A percentile compares a stretch with the other conserved stretches of the same genome.
Conservation (phyloP, 2,113 vertebrate species). For the Puffinus mauretanicus region DNA sequence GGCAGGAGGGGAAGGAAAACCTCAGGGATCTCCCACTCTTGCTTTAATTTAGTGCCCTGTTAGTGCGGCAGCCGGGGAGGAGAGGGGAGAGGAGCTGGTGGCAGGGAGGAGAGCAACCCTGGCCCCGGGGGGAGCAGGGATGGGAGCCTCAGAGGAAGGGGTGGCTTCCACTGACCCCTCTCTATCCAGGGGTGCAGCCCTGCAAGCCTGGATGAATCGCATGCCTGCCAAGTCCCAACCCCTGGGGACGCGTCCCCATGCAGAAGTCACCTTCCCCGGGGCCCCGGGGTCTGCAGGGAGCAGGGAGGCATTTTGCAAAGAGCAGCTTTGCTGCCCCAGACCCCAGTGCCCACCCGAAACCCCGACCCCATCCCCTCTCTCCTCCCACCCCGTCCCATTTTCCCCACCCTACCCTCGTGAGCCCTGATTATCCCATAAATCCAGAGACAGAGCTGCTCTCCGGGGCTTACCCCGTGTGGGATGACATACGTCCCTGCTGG, state of each 20-base stretch:
- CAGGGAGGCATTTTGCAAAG: background rate
- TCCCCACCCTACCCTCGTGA: background rate
- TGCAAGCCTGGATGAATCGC: no score
- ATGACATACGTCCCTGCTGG: background rate
- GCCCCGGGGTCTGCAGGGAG: background rate
- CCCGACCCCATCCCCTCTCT: background rate
- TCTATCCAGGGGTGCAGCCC: background rate
- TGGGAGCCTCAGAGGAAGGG: background rate
- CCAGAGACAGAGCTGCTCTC: background rate
- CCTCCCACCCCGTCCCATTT: background rate
- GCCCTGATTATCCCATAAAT: background rate
- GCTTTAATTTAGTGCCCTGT: no score
- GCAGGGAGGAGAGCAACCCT: no score
- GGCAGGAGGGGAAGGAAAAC: background rate
- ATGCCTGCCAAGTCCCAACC: accelerated
- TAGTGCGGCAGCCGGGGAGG: accelerated
- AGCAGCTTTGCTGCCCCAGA: background rate
- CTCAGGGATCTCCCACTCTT: background rate
- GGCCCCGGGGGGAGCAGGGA: background rate
- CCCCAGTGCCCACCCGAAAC: accelerated
- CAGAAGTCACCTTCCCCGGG: background rate
- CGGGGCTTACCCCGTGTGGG: background rate
- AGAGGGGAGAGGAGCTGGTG: background rate
- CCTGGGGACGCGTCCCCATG: background rate
- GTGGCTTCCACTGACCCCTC: accelerated